Evolutionary conservation across 2,113 vertebrate genomes (phyloP).

Genomic region (Platichthys flesus): DNA sequence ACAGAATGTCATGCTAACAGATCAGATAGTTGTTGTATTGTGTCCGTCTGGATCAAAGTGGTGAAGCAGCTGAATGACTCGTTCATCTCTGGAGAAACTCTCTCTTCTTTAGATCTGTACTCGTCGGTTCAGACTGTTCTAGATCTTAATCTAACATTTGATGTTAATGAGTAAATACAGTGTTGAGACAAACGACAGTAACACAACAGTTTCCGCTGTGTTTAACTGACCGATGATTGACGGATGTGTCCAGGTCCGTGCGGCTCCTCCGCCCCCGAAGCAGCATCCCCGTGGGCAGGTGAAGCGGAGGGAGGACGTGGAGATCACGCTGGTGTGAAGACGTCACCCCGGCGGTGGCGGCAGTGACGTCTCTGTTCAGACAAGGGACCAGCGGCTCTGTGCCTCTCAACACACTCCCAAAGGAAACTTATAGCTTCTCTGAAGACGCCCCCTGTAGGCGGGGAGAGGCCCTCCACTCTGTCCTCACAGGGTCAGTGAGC

Average conservation of each 20-base stretch:
- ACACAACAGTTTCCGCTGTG: no score
- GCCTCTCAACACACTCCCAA: constrained; percentile 29
- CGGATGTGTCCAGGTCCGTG: constrained; percentile 72
- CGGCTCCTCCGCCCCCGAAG: constrained; percentile 81
- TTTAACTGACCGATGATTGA: neutral
- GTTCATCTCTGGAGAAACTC: no score
- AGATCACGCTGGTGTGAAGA: constrained; percentile 82
- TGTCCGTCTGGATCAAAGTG: no score
- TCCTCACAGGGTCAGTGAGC: constrained; percentile 1
- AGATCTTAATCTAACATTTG: no score
- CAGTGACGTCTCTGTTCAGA: neutral
- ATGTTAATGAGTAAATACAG: no score
- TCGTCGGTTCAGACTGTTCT: no score
- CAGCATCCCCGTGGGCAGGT: constrained; percentile 83
- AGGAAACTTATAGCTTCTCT: constrained; percentile 16
- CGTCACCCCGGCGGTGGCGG: constrained; percentile 28
- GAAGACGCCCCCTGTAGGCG: constrained; percentile 16
- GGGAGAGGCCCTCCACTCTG: neutral
- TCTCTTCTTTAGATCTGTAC: no score
- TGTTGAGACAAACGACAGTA: no score
- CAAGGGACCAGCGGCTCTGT: constrained; percentile 12
- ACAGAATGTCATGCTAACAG: neutral
- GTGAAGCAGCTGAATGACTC: no score
- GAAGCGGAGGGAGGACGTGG: constrained; percentile 82
- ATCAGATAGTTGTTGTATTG: neutral